Conservation (phyloP, 2,797 vertebrate species). For the Emydoidea blandingii region DNA sequence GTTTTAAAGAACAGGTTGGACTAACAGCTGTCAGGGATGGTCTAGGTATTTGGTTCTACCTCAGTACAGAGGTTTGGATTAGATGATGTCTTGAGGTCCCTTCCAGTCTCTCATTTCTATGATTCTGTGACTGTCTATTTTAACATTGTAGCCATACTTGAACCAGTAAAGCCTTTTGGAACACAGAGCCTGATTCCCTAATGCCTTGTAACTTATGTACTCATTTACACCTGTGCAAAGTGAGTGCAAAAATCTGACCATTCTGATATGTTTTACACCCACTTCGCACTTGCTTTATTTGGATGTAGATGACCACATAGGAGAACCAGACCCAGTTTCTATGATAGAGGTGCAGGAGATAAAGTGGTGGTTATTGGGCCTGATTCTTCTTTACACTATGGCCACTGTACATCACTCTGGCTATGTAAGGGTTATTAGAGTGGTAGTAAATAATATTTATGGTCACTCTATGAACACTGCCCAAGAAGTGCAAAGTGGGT, state of each 20-base stretch:
- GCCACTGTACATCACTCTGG: neutral
- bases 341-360: neutral
- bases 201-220: neutral
- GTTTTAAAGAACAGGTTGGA: too few relatives aligned
- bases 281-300: neutral
- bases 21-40: neutral
- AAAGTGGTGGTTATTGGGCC: neutral
- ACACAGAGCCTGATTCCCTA: neutral
- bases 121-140: neutral
- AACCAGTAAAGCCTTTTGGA: neutral
- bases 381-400: neutral
- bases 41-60: too few relatives aligned
- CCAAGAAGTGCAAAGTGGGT: neutral
- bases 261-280: neutral
- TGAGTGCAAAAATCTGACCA: neutral
- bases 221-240: neutral
- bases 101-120: neutral
- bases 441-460: neutral
- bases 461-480: neutral
- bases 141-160: neutral
- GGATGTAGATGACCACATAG: neutral
- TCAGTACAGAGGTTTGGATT: too few relatives aligned
- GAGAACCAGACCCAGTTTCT: neutral
- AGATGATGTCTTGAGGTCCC: neutral
- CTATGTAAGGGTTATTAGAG: neutral